Base-by-base conservation (phyloP, 2,888 invertebrate species). In the Caenorhabditis sinica region DNA sequence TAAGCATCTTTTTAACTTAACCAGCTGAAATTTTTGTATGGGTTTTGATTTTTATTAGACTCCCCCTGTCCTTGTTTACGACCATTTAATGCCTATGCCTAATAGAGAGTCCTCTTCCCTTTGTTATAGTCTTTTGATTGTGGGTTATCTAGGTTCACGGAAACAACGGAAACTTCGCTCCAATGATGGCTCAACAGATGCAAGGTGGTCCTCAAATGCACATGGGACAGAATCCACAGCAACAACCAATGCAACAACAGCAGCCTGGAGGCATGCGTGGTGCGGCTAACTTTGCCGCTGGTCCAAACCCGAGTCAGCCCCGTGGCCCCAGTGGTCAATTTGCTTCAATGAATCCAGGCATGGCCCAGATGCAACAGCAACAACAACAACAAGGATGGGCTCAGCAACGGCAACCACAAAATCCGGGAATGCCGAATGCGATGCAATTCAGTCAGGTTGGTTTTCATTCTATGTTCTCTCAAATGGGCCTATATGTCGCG, bases 271-370 rank as follows among this genome's bases (percentile, higher is more conserved):
- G 51, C 1, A 65, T 60, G 63, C 58, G 74, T n/a, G 63, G 56
- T 56, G 56, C 13, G 11, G 63, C 23, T 3, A 58, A 63, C 58
- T 82, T 65, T 40, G 58, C 82, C 0, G 15, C 51, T 15, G 75
- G 65, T 23, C 82, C 69, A n/a, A 68, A 68, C 28, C 58, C 49
- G 13, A 58, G 71, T 45, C 86, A 83, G 63, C 76, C 80, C 17
- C 73, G 86, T n/a, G 86, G 83, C 17, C 83, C 86, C 15, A 73
- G 83, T 15, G 86, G 86, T 15, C 86, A 86, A 65, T 86, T 84
- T 43, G 82, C 86, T 0, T 65, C 86, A 33, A 81, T 86, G 76
- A 79, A 68, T 28, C 75, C 82, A 8, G 43, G 68, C 20, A 71
- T 68, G 66, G 81, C 81, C 36, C 81, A 80, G 58, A 40, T 40